Percentiles rank a stretch among this genome's conserved stretches.
phyloP scores from a whole-genome alignment of 2,113 vertebrate genomes.

The Heloderma charlesbogerti region DNA sequence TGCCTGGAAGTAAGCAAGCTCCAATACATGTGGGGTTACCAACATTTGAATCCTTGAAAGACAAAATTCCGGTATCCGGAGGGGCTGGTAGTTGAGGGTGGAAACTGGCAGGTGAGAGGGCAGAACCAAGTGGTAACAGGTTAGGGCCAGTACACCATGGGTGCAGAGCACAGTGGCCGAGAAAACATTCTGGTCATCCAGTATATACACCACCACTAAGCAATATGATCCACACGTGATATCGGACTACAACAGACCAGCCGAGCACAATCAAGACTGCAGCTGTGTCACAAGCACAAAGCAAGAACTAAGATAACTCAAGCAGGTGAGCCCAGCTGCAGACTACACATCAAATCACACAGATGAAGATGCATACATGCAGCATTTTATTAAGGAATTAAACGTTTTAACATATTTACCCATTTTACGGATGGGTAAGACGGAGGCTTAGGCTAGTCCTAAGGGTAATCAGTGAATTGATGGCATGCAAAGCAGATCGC shows the following conservation, averaged over 20 bases:
- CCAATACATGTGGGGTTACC: background rate
- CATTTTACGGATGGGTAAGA: background rate
- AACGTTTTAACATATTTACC: background rate
- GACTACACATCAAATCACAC: background rate
- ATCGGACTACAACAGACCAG: background rate
- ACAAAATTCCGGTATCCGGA: background rate
- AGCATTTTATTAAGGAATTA: background rate
- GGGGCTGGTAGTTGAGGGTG: background rate
- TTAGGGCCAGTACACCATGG: background rate
- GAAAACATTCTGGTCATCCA: background rate
- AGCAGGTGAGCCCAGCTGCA: background rate
- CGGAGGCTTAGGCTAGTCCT: background rate
- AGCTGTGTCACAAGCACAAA: background rate
- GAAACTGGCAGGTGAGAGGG: background rate
- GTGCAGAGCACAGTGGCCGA: background rate
- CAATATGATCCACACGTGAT: background rate
- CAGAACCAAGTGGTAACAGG: background rate
- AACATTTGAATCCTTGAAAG: background rate
- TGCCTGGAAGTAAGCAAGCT: background rate
- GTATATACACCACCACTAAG: background rate
- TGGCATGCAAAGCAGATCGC: background rate
- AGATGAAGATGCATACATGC: too few species aligned
- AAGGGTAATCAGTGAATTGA: background rate
- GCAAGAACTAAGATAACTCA: background rate
- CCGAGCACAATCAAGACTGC: background rate